Percentiles rank a stretch among this genome's conserved stretches.
These are phyloP conservation scores for Schizopygopsis malacanthus DNA, from an alignment of 2,797 vertebrate genomes.

Conservation along the genomic window DNA sequence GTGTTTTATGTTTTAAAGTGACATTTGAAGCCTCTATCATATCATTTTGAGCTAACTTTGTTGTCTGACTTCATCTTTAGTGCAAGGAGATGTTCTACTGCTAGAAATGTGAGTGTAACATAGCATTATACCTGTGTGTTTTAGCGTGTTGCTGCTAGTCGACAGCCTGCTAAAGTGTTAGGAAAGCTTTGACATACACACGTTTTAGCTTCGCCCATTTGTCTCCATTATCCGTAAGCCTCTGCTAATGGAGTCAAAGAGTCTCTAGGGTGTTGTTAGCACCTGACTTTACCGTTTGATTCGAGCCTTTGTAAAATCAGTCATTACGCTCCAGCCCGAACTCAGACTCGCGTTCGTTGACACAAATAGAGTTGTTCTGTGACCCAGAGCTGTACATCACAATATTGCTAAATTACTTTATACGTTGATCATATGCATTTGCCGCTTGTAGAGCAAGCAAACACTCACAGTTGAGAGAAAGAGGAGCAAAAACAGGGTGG, in stretches of 20 bases:
- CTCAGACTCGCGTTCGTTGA: neutral
- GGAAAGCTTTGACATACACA: slow-evolving; percentile 14
- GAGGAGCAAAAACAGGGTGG: slow-evolving; percentile 26
- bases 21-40: neutral
- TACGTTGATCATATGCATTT: slow-evolving; percentile 31
- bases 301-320: slow-evolving; percentile 42
- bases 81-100: neutral
- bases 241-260: slow-evolving; percentile 47
- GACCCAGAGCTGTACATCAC: slow-evolving; percentile 21
- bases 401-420: slow-evolving; percentile 18
- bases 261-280: slow-evolving; percentile 48
- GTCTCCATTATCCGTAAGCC: slow-evolving; percentile 48
- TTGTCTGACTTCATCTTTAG: neutral
- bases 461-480: slow-evolving; percentile 6
- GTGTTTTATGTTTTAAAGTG: neutral
- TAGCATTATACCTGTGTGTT: neutral
- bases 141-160: neutral
- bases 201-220: slow-evolving; percentile 31
- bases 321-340: neutral
- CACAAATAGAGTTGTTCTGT: neutral
- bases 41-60: neutral
- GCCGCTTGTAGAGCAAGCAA: slow-evolving; percentile 5
- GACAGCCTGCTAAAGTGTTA: slow-evolving; percentile 9
- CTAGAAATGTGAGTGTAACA: neutral
- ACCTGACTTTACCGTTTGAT: slow-evolving; percentile 42